These are phyloP conservation scores for Noctua comes DNA, from an alignment of 2,888 invertebrate genomes.

Conservation along the genomic window DNA sequence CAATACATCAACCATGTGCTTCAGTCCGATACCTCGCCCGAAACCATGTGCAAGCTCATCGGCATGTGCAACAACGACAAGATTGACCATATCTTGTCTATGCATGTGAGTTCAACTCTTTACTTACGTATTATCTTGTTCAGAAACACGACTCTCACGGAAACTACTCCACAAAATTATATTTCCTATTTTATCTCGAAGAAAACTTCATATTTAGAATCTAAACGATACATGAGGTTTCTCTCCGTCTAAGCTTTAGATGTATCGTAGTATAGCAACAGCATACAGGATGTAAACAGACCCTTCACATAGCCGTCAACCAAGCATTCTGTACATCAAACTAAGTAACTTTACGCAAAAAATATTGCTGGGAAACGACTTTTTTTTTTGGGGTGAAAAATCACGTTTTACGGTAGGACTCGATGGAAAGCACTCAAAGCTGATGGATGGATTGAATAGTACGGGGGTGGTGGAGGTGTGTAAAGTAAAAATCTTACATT, in stretches of 20 bases:
- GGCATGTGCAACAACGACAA: constrained; percentile 95
- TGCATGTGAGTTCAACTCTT: constrained; percentile 77
- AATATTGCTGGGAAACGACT: too few relatives aligned
- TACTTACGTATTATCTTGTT: background rate
- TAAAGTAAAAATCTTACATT: too few relatives aligned
- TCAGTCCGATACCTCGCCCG: constrained; percentile 95
- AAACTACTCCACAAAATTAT: background rate
- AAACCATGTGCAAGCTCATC: constrained; percentile 95
- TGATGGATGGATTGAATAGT: too few relatives aligned
- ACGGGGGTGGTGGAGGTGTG: too few relatives aligned
- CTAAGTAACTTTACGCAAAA: too few relatives aligned
- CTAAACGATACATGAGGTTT: background rate
- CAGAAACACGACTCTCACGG: background rate
- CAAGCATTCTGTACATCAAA: too few relatives aligned
- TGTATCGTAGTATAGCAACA: background rate
- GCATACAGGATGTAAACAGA: too few relatives aligned
- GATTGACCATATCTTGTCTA: constrained; percentile 91
- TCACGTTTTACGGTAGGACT: too few relatives aligned
- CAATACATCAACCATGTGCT: constrained; percentile 95
- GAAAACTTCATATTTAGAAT: too few relatives aligned
- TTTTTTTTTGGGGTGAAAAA: too few relatives aligned
- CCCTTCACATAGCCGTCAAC: too few relatives aligned
- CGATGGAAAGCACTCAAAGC: too few relatives aligned
- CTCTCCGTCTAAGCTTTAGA: background rate
- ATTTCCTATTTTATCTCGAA: background rate